Conservation (phyloP, 2,113 vertebrate genomes). For the Corydoras sp. region DNA sequence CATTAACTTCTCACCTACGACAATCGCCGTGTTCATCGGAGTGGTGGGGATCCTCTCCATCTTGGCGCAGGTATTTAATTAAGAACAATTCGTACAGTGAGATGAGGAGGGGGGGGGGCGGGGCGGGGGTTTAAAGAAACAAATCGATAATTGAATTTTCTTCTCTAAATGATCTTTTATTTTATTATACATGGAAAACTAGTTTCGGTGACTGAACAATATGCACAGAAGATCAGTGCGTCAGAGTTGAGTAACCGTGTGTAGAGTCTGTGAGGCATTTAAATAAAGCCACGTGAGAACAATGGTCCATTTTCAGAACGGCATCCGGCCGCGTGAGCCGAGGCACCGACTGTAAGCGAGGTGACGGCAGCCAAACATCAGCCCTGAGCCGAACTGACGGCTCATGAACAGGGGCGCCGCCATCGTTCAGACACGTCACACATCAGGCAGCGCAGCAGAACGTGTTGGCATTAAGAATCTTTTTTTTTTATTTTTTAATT, state of each 20-base stretch:
- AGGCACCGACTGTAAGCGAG: too few species aligned
- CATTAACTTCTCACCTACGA: conserved; percentile 85
- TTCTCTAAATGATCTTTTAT: conserved; percentile 5
- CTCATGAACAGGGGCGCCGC: background rate
- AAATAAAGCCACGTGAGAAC: background rate
- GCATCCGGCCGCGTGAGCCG: background rate
- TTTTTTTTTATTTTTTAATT: background rate
- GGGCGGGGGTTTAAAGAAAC: background rate
- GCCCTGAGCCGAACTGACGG: background rate
- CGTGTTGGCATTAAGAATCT: background rate
- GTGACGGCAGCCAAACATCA: too few species aligned
- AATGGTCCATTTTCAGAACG: background rate
- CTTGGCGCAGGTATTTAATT: conserved; percentile 80
- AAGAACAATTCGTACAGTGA: conserved; percentile 11
- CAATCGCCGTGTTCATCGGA: conserved; percentile 87
- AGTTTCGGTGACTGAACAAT: background rate
- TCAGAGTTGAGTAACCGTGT: background rate
- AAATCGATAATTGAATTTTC: conserved; percentile 14
- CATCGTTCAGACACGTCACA: background rate
- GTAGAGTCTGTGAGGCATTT: background rate
- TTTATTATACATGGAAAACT: conserved; percentile 18
- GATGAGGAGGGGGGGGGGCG: too few species aligned
- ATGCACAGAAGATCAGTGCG: background rate
- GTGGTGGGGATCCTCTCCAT: conserved; percentile 92
- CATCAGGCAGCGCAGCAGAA: background rate